Conservation (phyloP, 2,113 vertebrate genomes). For the Prionailurus bengalensis region DNA sequence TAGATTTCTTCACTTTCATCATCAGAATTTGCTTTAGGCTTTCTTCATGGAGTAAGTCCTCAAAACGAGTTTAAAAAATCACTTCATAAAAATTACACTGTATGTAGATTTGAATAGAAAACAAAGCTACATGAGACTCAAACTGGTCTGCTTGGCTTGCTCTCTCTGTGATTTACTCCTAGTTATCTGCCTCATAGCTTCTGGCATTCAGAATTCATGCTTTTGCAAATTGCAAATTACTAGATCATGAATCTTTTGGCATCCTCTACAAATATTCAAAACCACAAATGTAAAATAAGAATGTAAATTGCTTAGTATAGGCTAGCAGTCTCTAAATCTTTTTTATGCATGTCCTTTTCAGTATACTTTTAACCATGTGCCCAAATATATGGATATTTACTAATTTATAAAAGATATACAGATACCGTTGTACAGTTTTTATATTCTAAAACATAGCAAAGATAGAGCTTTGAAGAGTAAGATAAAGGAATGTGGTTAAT, state of each 20-base stretch:
- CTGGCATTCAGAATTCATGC: conserved; percentile 26
- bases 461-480: conserved; percentile 21
- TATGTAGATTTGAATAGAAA: not conserved
- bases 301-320: not conserved
- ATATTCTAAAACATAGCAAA: not conserved
- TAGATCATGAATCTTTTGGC: not conserved
- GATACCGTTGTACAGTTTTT: not conserved
- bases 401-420: conserved; percentile 16
- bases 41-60: conserved; percentile 19
- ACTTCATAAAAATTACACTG: conserved; percentile 36
- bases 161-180: not conserved
- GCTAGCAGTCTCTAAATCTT: conserved; percentile 8
- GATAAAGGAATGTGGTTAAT: not conserved
- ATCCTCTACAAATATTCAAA: conserved; percentile 47
- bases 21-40: not conserved
- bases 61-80: not conserved
- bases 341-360: not conserved
- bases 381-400: conserved; percentile 6
- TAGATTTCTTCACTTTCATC: not conserved
- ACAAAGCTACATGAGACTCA: conserved; percentile 16
- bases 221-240: not conserved
- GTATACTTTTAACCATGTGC: not conserved
- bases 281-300: conserved; percentile 40
- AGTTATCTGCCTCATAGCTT: not conserved
- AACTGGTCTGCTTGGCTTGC: not conserved